Evolutionary conservation across 2,888 invertebrate genomes (phyloP).

Genomic region (Junonia oenone): DNA sequence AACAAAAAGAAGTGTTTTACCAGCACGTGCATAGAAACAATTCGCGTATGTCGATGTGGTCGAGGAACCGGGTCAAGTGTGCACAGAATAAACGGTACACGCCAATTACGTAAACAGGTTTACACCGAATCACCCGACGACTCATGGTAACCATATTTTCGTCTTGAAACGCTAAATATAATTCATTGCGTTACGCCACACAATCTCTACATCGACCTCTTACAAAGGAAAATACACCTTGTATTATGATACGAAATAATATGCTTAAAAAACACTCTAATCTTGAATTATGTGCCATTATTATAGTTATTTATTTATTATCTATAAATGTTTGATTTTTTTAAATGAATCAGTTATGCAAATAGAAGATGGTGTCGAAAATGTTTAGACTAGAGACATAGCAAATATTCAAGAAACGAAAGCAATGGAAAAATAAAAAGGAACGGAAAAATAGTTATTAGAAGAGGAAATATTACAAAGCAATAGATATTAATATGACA

Average conservation of each 20-base stretch:
- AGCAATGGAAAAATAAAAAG: neutral
- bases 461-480: neutral
- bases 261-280: too few relatives aligned
- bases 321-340: too few relatives aligned
- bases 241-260: too few relatives aligned
- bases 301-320: too few relatives aligned
- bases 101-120: slow-evolving; percentile 46
- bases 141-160: neutral
- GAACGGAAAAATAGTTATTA: neutral
- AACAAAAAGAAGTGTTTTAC: slow-evolving; percentile 6
- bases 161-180: neutral
- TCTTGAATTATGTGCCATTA: too few relatives aligned
- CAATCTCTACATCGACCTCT: neutral
- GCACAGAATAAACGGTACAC: slow-evolving; percentile 45
- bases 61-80: slow-evolving; percentile 42
- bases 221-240: too few relatives aligned
- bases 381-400: too few relatives aligned
- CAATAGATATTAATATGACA: neutral
- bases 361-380: too few relatives aligned
- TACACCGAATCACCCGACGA: slow-evolving; percentile 13
- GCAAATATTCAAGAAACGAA: too few relatives aligned
- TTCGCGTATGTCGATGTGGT: slow-evolving; percentile 37
- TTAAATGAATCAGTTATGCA: too few relatives aligned
- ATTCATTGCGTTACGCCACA: neutral
- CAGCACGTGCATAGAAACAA: slow-evolving; percentile 31